Evolutionary conservation across 2,113 vertebrate species (phyloP).

Genomic region (Panthera uncia): DNA sequence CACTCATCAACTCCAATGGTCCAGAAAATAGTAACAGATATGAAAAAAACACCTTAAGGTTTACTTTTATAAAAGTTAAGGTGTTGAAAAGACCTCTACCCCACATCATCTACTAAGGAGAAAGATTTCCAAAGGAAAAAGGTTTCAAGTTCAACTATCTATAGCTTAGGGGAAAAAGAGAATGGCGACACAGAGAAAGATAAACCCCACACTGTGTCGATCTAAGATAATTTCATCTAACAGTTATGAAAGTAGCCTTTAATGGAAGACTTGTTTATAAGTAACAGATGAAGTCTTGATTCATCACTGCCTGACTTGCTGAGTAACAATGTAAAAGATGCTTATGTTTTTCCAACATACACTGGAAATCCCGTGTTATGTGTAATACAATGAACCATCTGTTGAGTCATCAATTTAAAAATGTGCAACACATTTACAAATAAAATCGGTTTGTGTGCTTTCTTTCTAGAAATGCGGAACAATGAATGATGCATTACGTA

Average conservation of each 20-base stretch:
- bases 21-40: background rate
- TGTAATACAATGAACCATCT: conserved; percentile 82
- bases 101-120: background rate
- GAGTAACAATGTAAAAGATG: conserved; percentile 68
- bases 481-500: background rate
- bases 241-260: background rate
- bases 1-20: background rate
- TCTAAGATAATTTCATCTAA: background rate
- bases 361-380: conserved; percentile 83
- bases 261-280: background rate
- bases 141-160: background rate
- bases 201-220: fast-evolving
- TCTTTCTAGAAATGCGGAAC: conserved; percentile 78
- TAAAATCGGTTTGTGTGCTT: conserved; percentile 73
- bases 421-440: conserved; percentile 79
- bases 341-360: conserved; percentile 80
- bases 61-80: background rate
- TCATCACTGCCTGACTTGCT: conserved; percentile 27
- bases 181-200: background rate
- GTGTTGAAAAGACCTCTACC: background rate
- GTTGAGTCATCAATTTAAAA: conserved; percentile 84
- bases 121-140: background rate
- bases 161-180: background rate
- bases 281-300: conserved; percentile 72
- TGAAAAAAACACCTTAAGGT: background rate